Conservation (phyloP, 1,140 invertebrate genomes). For the Carcinoscorpius rotundicauda region DNA sequence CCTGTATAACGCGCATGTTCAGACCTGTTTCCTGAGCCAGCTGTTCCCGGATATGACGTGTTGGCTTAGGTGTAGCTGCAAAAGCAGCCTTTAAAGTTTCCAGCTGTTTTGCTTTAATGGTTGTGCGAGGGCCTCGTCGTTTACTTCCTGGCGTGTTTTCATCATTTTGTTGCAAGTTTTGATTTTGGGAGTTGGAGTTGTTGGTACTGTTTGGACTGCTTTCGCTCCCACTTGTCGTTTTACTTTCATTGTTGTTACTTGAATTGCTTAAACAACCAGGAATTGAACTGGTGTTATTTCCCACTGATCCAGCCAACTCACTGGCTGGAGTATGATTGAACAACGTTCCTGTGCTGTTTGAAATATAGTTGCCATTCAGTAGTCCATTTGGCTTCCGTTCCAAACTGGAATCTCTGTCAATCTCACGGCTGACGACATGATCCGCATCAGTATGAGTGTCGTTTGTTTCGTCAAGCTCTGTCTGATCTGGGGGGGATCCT, state of each 20-base stretch:
- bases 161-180: constrained; percentile 45
- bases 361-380: no score
- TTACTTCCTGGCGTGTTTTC: constrained; percentile 73
- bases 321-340: neutral
- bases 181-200: constrained; percentile 3
- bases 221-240: neutral
- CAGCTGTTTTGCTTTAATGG: constrained; percentile 97
- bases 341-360: no score
- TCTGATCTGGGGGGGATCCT: constrained; percentile 15
- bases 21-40: constrained; percentile 96
- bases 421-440: no score
- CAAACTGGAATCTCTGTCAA: no score
- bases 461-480: constrained; percentile 14
- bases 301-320: neutral
- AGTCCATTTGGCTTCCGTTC: no score
- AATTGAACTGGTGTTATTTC: neutral
- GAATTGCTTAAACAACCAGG: no score
- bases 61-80: constrained; percentile 96
- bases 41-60: constrained; percentile 96
- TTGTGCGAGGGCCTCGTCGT: constrained; percentile 88
- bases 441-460: no score
- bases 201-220: constrained; percentile 11
- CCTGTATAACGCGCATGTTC: constrained; percentile 99
- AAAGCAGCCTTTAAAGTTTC: constrained; percentile 96
- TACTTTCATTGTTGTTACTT: no score